Evolutionary conservation across 2,113 vertebrate genomes (phyloP), one percentile per base, ranked within the genome.

Genomic region (Sebastes fasciatus): DNA sequence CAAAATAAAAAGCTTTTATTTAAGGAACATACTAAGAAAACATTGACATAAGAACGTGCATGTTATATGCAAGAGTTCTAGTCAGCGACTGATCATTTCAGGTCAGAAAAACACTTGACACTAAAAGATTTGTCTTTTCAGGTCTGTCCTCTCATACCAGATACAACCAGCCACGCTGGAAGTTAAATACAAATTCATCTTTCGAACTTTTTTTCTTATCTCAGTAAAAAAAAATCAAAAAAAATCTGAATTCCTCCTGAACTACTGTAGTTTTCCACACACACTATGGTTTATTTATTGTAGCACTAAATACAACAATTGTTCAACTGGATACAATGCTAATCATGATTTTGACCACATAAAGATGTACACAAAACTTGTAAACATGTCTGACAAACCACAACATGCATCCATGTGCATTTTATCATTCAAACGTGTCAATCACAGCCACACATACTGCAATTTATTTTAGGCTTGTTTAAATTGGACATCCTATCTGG

Each of bases 381-480:
- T 66, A 64, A 80, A 85, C 43, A 58, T 51, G 16, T 62, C 48
- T 21, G 45, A 67, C 16, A 42, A 43, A 62, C 48, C 2, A 62
- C n/a, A 74, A 45, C 9, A 46, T 14, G 0, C 13, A 54, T 13
- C 1, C 13, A 40, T 26, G 26, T 55, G 43, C 19, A 23, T 74
- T 79, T 73, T 55, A 58, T 63, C 23, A 79, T 43, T 68, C 21
- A 73, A 74, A 40, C 23, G 6, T 75, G 16, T 61, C 48, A 23
- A 12, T 34, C 19, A 51, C 43, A 17, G 19, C 19, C 48, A 61
- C 68, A 34, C 8, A 16, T 48, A 8, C 42, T 23, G 34, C 34
- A 0, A 13, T 43, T 54, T 12, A 2, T n/a, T 48, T 17, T 1
- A 5, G 23, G 4, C 17, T 40, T 60, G 16, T 63, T 69, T 11